Base-by-base conservation (phyloP, 2,888 invertebrate genomes). In the Dryobotodes eremita region DNA sequence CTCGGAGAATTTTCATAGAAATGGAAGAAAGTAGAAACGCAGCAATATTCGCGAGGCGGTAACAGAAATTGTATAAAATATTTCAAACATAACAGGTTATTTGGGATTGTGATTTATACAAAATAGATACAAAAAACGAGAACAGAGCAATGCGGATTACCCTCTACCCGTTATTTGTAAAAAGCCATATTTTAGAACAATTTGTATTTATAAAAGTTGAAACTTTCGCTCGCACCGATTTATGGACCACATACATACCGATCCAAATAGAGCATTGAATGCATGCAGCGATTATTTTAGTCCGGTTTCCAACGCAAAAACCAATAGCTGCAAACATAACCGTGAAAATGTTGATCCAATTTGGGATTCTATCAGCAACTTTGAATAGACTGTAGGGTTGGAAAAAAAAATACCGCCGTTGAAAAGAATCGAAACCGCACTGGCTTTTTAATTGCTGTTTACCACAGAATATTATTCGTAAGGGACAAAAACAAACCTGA, bases 281-380 rank as follows among this genome's bases (percentile, higher is more conserved):
- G 26, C 13, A 55, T 36, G 65, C 48, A 64, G 20, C 84, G 48
- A 86, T 84, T 86, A 86, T 79, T 86, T 86, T 36, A 50, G 36
- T 31, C 23, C 57, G 0, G n/a, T 84, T 79, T 83, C 48, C 62
- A 71, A 59, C 31, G 5, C 65, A 70, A 78, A 66, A 71, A 75
- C 79, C 61, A 57, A 71, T 79, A 36, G 73, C 69, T 62, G 50
- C 64, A 26, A 76, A 80, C 65, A 71, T 79, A 69, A 65, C 78
- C 42, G 75, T 78, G 83, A 82, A 85, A 85, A 76, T 59, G 71
- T 79, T 80, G 71, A 84, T 84, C 73, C 87, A 84, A 85, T 85
- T 84, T 84, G 55, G 61, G 46, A 84, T 80, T 84, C 80, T 76
- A 84, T 87, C 85, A 84, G 61, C 59, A 65, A 86, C 46, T 71